Base-by-base conservation (phyloP, 2,797 vertebrate species). In the Florisuga fusca region DNA sequence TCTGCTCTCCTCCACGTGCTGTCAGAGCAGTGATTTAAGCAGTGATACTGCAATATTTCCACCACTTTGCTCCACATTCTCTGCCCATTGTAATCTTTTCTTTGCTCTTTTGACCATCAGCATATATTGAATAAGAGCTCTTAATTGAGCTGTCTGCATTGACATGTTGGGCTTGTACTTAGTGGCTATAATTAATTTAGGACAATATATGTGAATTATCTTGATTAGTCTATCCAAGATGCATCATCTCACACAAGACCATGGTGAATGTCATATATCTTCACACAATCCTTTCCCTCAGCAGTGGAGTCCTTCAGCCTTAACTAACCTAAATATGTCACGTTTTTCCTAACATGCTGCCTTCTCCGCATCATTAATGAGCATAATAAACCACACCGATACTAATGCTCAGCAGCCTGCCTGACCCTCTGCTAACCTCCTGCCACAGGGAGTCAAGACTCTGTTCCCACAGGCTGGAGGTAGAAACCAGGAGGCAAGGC, bases 131-230 rank as follows among this genome's bases (percentile, higher is more conserved):
- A 92, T 91, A 89, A 84, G 82, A 86, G 85, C 82, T 79, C 87
- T 86, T 94, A 95, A 96, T 93, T 92, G 92, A 96, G 94, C 95
- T 94, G 91, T 96, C 94, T 78, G 63, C 92, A 84, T 93, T 91
- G 94, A 91, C 94, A 64, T n/a, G 69, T 94, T 73, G 59, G 80
- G 83, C 89, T 96, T 96, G 94, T 97, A 93, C 94, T 96, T 94
- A 96, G 94, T 96, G 87, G 51, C 83, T 79, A 41, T 93, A 96
- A 95, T 94, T 96, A 96, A 96, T 96, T 94, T 93, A 94, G 87
- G 91, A 96, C 94, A 93, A 95, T 96, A 88, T 90, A 85, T 79
- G 85, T 94, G 95, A 94, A 91, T 95, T 94, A 91, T 93, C 91
- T 92, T 95, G 91, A 96, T 95, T 90, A 94, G 94, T 86, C 89